Evolutionary conservation across 1,140 invertebrate species (phyloP), one percentile per base, ranked within the genome.

Genomic region (Drosophila sp.): DNA sequence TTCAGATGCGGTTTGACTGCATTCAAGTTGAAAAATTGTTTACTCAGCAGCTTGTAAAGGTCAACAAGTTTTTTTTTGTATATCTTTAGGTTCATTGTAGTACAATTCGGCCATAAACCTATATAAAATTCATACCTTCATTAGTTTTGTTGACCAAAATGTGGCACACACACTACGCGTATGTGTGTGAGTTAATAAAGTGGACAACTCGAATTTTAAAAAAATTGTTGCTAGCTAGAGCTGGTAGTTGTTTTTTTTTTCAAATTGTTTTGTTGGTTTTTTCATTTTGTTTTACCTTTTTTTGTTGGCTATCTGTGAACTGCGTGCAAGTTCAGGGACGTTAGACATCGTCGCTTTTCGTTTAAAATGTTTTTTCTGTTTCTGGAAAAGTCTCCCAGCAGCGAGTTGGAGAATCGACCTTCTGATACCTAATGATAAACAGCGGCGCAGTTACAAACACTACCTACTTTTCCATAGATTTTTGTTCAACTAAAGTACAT

Each of bases 21-120:
- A 74, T 76, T 84, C 64, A 58, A 64, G 23, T 54, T 61, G 32
- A 68, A 56, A 44, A 29, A 29, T 76, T 76, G 61, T 84, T 80
- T 84, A 84, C 70, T 73, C 72, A 66, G 78, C 72, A 66, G 78
- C 67, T 85, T 77, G 78, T 85, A 85, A 85, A 85, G 82, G 82
- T 85, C 82, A 85, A 85, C 82, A 47, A 76, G 82, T 85, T 85
- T 85, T 61, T 54, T 64, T 47, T 64, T 40, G 8, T 47, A 25
- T 50, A 50, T 10, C 1, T 50, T 27, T 23, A 7, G 63, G 75
- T 79, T 82, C 75, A 82, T 57, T 76, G 72, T 77, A 68, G 81
- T 71, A 69, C 78, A 78, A 69, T 75, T 67, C 56, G 62, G 78
- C 65, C 62, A 86, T 85, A 85, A 84, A 80, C 81, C 81, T 77